phyloP scores from a whole-genome alignment of 2,797 vertebrate genomes.

The Lagocephalus sceleratus region DNA sequence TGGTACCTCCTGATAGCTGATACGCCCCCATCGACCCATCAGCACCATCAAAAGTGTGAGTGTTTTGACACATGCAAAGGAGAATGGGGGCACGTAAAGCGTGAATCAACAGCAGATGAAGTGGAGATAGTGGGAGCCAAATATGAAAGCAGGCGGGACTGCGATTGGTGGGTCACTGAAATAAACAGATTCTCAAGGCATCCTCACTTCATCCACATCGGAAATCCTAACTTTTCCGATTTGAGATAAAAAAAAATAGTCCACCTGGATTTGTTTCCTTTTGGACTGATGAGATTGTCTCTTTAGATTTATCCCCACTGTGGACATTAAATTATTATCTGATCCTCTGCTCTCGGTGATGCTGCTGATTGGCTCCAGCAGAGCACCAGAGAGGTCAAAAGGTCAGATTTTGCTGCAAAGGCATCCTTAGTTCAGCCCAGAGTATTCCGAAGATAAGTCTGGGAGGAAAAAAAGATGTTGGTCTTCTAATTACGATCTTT shows the following conservation, averaged over 20 bases:
- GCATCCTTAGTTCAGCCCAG: conserved; percentile 13
- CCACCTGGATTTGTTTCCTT: too few species aligned
- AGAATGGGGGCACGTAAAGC: conserved; percentile 43
- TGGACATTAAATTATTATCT: too few species aligned
- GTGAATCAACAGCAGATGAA: conserved; percentile 28
- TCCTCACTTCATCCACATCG: too few species aligned
- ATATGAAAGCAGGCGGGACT: conserved; percentile 18
- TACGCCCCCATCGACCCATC: conserved; percentile 51
- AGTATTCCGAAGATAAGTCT: conserved; percentile 33
- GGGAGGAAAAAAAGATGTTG: conserved; percentile 30
- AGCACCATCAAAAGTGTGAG: too few species aligned
- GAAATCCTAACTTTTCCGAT: too few species aligned
- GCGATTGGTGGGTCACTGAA: conserved; percentile 48
- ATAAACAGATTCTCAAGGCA: conserved; percentile 26
- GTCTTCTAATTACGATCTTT: conserved; percentile 20
- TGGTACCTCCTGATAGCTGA: conserved; percentile 55
- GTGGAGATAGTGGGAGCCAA: conserved; percentile 35
- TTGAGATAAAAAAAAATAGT: too few species aligned
- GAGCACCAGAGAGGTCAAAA: conserved; percentile 10
- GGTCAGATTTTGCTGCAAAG: conserved; percentile 16
- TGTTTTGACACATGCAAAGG: conserved; percentile 42
- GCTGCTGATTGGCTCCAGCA: conserved; percentile 4
- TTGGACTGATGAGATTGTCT: too few species aligned
- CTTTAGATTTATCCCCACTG: too few species aligned
- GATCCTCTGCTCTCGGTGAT: not conserved